A percentile compares a stretch with the other conserved stretches of the same genome.
These are phyloP conservation scores for Caenorhabditis sp. DNA, from an alignment of 2,888 invertebrate genomes.

Conservation along the genomic window DNA sequence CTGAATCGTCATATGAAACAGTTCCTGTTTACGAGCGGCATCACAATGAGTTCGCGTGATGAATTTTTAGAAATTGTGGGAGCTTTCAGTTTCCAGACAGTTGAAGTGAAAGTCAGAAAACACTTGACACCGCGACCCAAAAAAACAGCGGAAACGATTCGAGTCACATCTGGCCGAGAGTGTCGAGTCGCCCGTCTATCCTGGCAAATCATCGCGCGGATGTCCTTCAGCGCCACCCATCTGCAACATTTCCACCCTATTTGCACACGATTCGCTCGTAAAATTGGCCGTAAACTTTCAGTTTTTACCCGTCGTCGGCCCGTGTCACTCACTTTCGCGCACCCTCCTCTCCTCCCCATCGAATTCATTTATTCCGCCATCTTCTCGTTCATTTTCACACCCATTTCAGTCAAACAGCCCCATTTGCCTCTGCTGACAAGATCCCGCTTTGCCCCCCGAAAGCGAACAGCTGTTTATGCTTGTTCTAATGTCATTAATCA, in stretches of 20 bases:
- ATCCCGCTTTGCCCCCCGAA: background rate
- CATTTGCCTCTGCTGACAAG: too few relatives aligned
- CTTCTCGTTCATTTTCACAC: conserved; percentile 1
- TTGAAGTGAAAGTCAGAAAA: too few relatives aligned
- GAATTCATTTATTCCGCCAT: background rate
- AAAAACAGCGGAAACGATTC: background rate
- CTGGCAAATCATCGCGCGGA: too few relatives aligned
- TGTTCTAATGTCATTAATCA: conserved; percentile 13
- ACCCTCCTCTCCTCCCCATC: background rate
- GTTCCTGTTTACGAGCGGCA: too few relatives aligned
- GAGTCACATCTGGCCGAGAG: too few relatives aligned
- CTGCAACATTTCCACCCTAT: conserved; percentile 58
- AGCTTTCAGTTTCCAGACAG: too few relatives aligned
- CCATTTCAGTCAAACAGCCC: conserved; percentile 23
- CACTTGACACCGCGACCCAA: too few relatives aligned
- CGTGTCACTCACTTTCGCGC: conserved; percentile 33
- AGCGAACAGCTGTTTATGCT: background rate
- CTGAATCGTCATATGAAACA: too few relatives aligned
- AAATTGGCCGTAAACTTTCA: conserved; percentile 61
- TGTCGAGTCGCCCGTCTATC: too few relatives aligned
- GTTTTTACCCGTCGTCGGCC: conserved; percentile 21
- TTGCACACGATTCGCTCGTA: conserved; percentile 55
- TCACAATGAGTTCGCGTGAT: too few relatives aligned
- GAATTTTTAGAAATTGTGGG: too few relatives aligned
- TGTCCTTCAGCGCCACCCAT: conserved; percentile 59